Conservation (phyloP, 2,797 vertebrate genomes). For the Numenius phaeopus region DNA sequence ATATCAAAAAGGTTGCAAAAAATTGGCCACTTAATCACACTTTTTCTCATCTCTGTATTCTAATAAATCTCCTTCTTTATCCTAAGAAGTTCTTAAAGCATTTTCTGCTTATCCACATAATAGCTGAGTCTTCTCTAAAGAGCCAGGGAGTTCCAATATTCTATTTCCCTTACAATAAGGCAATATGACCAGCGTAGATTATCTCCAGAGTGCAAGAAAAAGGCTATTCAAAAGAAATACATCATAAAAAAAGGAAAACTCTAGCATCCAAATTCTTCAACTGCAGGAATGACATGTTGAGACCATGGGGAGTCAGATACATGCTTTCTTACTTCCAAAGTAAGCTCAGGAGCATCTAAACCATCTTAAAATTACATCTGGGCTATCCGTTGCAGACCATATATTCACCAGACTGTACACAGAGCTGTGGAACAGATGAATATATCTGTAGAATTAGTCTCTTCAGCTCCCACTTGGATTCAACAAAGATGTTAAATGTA, state of each 20-base stretch:
- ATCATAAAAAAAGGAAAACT: neutral
- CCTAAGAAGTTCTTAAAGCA: neutral
- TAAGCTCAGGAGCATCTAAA: neutral
- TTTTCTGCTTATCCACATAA: neutral
- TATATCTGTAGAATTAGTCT: neutral
- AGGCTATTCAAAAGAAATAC: neutral
- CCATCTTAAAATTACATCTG: neutral
- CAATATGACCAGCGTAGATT: neutral
- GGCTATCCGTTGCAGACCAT: neutral
- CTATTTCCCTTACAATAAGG: neutral
- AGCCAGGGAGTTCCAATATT: neutral
- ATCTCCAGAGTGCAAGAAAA: neutral
- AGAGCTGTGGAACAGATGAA: rapidly evolving
- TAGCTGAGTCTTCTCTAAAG: neutral
- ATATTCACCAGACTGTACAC: neutral
- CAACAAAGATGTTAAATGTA: neutral
- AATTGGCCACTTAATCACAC: neutral
- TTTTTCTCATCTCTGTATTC: neutral
- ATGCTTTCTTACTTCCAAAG: neutral
- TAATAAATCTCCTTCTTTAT: neutral
- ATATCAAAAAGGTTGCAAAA: neutral
- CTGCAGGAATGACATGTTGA: neutral
- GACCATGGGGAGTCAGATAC: rapidly evolving
- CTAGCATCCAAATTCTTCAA: neutral
- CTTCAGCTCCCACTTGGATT: neutral